Percentiles rank a stretch among this genome's conserved stretches.
phyloP scores from a whole-genome alignment of 2,888 invertebrate species.

The Hydropsyche betteni region DNA sequence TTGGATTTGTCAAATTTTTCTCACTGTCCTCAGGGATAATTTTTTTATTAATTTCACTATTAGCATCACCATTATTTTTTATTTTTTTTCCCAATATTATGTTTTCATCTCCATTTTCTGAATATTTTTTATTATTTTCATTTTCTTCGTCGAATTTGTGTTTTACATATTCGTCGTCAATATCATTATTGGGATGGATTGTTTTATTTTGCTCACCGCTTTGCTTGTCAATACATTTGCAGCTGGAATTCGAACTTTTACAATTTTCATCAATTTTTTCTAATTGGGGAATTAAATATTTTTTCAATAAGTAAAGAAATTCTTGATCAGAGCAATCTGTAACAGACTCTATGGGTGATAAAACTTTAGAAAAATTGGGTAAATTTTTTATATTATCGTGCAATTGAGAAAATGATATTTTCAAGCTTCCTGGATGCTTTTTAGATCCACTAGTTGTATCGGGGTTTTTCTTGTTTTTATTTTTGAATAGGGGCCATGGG shows the following conservation, averaged over 20 bases:
- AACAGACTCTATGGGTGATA: too few species aligned
- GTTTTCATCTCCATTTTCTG: neutral
- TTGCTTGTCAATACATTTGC: neutral
- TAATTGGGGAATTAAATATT: too few species aligned
- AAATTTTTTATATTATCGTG: neutral
- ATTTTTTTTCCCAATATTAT: neutral
- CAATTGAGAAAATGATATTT: neutral
- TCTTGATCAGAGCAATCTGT: too few species aligned
- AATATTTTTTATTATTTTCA: neutral
- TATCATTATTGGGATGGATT: neutral
- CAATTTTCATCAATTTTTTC: too few species aligned
- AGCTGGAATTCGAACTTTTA: too few species aligned
- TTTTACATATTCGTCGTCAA: neutral
- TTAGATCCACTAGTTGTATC: neutral
- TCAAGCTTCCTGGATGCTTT: neutral
- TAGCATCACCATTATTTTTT: neutral
- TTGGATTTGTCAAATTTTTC: too few species aligned
- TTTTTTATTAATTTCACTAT: constrained; percentile 9
- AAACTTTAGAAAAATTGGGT: neutral
- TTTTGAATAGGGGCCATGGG: neutral
- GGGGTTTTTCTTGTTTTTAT: neutral
- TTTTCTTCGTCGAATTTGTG: neutral
- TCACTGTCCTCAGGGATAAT: neutral
- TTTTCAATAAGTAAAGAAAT: too few species aligned
- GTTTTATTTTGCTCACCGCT: neutral